Evolutionary conservation across 2,113 vertebrate genomes (phyloP).

Genomic region (Upupa epops): DNA sequence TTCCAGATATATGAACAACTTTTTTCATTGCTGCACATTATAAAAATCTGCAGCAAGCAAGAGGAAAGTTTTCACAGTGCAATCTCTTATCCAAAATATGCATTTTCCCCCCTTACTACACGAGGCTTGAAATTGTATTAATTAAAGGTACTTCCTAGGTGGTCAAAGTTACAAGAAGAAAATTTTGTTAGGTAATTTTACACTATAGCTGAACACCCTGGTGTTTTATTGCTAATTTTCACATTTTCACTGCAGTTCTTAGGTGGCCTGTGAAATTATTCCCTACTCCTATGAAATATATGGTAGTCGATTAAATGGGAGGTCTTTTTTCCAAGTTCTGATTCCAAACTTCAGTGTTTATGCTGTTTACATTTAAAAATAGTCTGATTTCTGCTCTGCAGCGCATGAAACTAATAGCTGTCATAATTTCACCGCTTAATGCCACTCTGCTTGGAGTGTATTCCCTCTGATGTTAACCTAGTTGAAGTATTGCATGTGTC

Average conservation of each 20-base stretch:
- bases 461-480: not conserved
- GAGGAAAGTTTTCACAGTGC: not conserved
- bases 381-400: not conserved
- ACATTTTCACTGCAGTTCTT: conserved; percentile 32
- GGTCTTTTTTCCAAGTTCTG: not conserved
- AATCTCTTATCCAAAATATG: not conserved
- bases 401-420: not conserved
- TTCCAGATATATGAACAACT: not conserved
- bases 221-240: conserved; percentile 34
- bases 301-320: not conserved
- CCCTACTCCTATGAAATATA: not conserved
- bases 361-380: not conserved
- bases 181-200: not conserved
- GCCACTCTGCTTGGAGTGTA: not conserved
- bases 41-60: not conserved
- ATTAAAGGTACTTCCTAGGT: not conserved
- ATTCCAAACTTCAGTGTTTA: not conserved
- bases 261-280: conserved; percentile 25
- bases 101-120: not conserved
- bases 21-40: not conserved
- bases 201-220: not conserved
- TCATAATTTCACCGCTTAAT: not conserved
- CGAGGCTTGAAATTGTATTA: conserved; percentile 11
- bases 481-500: not conserved
- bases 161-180: conserved; percentile 16